Evolutionary conservation across 92 coral and sea anemone species (phyloP), one percentile per base, ranked within the genome.

Genomic region (Bergia puertoricense): DNA sequence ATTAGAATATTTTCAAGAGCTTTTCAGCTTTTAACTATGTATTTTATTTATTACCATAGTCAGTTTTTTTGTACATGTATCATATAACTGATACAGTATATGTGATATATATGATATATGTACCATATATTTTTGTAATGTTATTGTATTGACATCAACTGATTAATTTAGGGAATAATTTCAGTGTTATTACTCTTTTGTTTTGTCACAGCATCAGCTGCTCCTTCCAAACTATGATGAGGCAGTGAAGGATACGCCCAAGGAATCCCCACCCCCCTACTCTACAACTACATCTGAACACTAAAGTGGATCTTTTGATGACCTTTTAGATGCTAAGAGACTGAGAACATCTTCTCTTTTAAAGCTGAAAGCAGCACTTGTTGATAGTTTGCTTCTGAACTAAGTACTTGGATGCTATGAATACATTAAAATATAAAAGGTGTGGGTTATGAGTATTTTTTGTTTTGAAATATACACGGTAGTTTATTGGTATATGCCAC

Each of bases 261-360:
- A 92, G 67, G 99, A 97, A 80, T 91, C 96, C 22, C 99, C 99
- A 7, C 99, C 99, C 15, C 99, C 99, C 13, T 97, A 97, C 85
- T 92, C 93, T 75, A 79, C 86, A 37, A 48, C 42, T 72, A 66
- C 82, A 45, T 18, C 85, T 30, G 62, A 66, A 41, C 40, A 42
- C 67, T 80, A 71, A 67, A 80, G 59, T 54, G 43, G 23, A n/a
- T n/a, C 18, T 15, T 22, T 15, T 22, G 56, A 74, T 77, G 48
- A 45, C 36, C 18, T 16, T 48, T 57, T 22, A 57, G 69, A 20
- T 54, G 59, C 57, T 2, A 6, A 46, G 56, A 30, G 6, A 14
- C 69, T 56, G 67, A 67, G 65, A 80, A 22, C 73, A 48, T 6
- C 18, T 48, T 80, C 68, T 57, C 22, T 54, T 54, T 57, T 80